Evolutionary conservation across 1,140 invertebrate species (phyloP).

Genomic region (Atta colombica): DNA sequence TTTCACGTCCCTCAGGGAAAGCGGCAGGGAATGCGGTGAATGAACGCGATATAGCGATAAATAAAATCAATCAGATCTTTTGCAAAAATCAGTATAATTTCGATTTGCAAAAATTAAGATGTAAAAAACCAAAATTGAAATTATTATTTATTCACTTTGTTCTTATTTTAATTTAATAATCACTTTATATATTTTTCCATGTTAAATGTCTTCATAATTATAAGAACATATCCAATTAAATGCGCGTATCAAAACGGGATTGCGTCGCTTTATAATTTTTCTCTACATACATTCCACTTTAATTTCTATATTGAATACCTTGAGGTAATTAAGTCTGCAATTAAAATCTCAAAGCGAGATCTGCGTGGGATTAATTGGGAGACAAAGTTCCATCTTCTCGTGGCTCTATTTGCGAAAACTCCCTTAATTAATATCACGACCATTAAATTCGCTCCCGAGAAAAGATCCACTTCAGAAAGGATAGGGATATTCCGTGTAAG

Average conservation of each 20-base stretch:
- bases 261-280: neutral
- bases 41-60: constrained; percentile 3
- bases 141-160: neutral
- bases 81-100: neutral
- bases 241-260: neutral
- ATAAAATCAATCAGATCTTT: neutral
- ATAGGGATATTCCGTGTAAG: neutral
- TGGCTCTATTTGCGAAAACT: neutral
- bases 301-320: neutral
- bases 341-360: neutral
- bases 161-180: constrained; percentile 5
- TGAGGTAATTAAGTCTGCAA: neutral
- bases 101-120: neutral
- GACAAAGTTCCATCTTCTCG: neutral
- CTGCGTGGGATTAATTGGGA: neutral
- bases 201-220: neutral
- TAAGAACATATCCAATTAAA: neutral
- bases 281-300: neutral
- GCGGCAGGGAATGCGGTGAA: neutral
- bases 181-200: neutral
- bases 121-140: neutral
- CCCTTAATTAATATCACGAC: neutral
- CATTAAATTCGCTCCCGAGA: constrained; percentile 26
- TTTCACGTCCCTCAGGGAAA: neutral
- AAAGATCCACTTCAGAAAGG: constrained; percentile 8